Base-by-base conservation (phyloP, 2,888 invertebrate species). In the Pachycephus smyrnensis region DNA sequence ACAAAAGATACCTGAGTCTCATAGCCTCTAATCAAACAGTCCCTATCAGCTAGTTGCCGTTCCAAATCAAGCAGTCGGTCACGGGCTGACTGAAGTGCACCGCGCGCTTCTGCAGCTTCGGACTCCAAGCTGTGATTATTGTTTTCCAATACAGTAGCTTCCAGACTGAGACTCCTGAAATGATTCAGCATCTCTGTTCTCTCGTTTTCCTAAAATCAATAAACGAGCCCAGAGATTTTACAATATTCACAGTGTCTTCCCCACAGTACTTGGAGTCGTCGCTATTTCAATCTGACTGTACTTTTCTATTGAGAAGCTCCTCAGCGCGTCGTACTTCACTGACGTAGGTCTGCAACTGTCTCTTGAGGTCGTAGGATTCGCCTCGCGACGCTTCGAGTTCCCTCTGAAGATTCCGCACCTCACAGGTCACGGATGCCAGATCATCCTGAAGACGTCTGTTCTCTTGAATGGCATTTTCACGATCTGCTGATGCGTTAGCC, bases 311-410 rank as follows among this genome's bases (percentile, higher is more conserved):
- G 40, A 97, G 92, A 79, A 96, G 91, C 86, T 97, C 96, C 90
- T 97, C 96, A 80, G 95, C 95, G 85, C 96, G 93, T 87, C 96
- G 95, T 30, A 97, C 95, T 93, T 97, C 96, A 85, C 94, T 94
- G 9, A 97, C 96, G 92, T 97, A 97, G 86, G 96, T 95, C 87
- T 96, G 96, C 80, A 97, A 91, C 88, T 97, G 96, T 81, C 94
- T 93, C 89, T 95, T 96, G 81, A 97, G 92, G 84, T 95, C 94
- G 78, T 95, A 95, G 33, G 96, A 95, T 92, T 97, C 96, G 87
- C 94, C 93, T 83, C 94, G 94, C 31, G 95, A 94, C 78, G 94
- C 94, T 76, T 95, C 95, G 84, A 96, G 92, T 89, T 96, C 95
- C 83, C 94, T 94, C 83, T 94, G 94, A 30, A 94, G 92, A 36